Evolutionary conservation across 2,888 invertebrate genomes (phyloP).

Genomic region (Drosophila paranaensis): DNA sequence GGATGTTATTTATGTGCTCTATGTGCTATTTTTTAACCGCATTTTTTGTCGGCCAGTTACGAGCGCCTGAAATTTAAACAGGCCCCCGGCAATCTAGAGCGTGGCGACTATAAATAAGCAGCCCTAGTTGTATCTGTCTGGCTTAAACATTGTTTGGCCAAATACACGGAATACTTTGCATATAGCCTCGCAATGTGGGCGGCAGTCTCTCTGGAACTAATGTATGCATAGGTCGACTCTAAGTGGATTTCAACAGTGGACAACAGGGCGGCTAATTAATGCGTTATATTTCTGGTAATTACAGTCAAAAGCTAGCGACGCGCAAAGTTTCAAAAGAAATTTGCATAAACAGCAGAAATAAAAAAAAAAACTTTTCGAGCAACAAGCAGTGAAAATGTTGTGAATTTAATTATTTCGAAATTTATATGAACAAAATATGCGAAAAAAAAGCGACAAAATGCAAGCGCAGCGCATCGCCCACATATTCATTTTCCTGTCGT

Average conservation of each 20-base stretch:
- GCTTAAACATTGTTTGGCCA: neutral
- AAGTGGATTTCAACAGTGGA: slow-evolving; percentile 31
- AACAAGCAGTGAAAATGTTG: slow-evolving; percentile 1
- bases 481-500: slow-evolving; percentile 13
- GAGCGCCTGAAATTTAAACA: slow-evolving; percentile 39
- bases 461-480: slow-evolving; percentile 17
- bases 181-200: slow-evolving; percentile 4
- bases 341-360: slow-evolving; percentile 61
- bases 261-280: slow-evolving; percentile 54
- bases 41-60: slow-evolving; percentile 8
- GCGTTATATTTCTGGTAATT: slow-evolving; percentile 43
- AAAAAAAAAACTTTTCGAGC: slow-evolving; percentile 1
- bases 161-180: slow-evolving; percentile 18
- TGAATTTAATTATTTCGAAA: slow-evolving; percentile 57
- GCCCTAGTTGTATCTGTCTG: slow-evolving; percentile 12
- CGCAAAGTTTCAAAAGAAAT: slow-evolving; percentile 21
- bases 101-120: slow-evolving; percentile 49
- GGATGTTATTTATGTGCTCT: slow-evolving; percentile 49
- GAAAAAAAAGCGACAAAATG: neutral
- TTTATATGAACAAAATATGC: slow-evolving; percentile 24
- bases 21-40: slow-evolving; percentile 32
- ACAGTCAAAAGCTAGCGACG: slow-evolving; percentile 22
- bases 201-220: neutral
- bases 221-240: slow-evolving; percentile 13
- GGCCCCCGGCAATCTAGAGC: slow-evolving; percentile 27